phyloP scores from a whole-genome alignment of 2,113 vertebrate genomes.

The Pachycephala philippinensis region DNA sequence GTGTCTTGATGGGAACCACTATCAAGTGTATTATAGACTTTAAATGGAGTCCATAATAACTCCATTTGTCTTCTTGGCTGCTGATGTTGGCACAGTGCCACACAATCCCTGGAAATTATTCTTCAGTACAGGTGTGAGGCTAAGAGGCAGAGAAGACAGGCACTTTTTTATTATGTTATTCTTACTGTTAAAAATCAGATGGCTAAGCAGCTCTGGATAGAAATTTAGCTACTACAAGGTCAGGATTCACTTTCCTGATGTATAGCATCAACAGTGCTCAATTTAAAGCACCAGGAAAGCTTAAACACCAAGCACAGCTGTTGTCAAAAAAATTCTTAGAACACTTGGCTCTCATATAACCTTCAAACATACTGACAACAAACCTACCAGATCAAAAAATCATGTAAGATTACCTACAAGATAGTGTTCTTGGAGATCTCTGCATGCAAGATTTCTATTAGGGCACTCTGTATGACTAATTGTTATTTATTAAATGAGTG shows the following conservation, averaged over 20 bases:
- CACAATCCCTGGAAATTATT: neutral
- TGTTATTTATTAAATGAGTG: neutral
- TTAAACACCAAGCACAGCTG: slow-evolving; percentile 43
- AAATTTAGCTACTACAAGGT: slow-evolving; percentile 42
- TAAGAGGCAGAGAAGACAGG: neutral
- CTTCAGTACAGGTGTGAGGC: neutral
- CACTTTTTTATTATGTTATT: neutral
- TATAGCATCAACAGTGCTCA: slow-evolving; percentile 28
- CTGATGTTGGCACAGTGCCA: neutral
- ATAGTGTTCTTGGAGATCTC: neutral
- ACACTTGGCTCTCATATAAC: neutral
- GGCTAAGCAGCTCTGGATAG: neutral
- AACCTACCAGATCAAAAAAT: neutral
- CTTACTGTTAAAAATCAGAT: neutral
- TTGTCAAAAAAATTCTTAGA: slow-evolving; percentile 7
- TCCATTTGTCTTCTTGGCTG: neutral
- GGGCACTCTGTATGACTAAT: neutral
- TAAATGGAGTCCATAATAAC: neutral
- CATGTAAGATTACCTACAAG: neutral
- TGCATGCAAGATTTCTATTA: neutral
- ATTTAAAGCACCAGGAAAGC: slow-evolving; percentile 42
- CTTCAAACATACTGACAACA: neutral
- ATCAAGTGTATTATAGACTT: neutral
- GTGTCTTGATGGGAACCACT: neutral
- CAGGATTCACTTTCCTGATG: slow-evolving; percentile 32